These are phyloP conservation scores for Spinus pinus DNA, from an alignment of 2,797 vertebrate species.

Conservation along the genomic window DNA sequence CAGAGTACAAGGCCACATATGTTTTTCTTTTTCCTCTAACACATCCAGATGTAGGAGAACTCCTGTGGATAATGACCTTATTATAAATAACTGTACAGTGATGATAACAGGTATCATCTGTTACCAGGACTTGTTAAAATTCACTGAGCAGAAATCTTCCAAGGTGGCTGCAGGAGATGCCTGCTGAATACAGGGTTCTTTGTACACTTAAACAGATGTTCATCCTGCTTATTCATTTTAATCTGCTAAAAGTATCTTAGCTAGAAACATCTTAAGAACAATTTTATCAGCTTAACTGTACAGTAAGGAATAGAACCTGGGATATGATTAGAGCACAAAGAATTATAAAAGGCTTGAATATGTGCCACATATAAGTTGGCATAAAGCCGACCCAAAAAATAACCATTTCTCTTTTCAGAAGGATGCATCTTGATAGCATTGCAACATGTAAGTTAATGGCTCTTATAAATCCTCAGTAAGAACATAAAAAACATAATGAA, in stretches of 20 bases:
- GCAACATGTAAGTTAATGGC: neutral
- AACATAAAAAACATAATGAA: neutral
- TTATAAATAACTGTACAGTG: neutral
- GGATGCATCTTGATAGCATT: constrained; percentile 1
- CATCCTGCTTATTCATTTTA: constrained; percentile 56
- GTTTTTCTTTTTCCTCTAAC: neutral
- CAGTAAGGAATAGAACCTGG: neutral
- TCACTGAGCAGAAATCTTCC: neutral
- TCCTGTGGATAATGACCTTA: neutral
- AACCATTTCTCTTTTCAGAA: neutral
- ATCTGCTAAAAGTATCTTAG: constrained; percentile 57
- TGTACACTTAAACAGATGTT: constrained; percentile 17
- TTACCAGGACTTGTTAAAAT: neutral
- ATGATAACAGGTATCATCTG: neutral
- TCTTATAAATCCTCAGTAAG: constrained; percentile 2
- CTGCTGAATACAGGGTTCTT: neutral
- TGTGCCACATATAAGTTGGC: neutral
- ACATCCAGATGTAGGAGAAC: neutral
- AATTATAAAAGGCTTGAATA: neutral
- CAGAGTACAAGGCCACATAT: neutral
- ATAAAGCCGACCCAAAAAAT: neutral
- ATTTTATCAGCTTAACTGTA: constrained; percentile 52
- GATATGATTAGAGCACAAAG: constrained; percentile 1
- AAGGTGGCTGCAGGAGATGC: neutral
- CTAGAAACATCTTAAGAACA: constrained; percentile 51